A percentile compares a stretch with the other conserved stretches of the same genome.
These are phyloP conservation scores for Eledona agricola DNA, from an alignment of 2,888 invertebrate genomes.

Conservation along the genomic window DNA sequence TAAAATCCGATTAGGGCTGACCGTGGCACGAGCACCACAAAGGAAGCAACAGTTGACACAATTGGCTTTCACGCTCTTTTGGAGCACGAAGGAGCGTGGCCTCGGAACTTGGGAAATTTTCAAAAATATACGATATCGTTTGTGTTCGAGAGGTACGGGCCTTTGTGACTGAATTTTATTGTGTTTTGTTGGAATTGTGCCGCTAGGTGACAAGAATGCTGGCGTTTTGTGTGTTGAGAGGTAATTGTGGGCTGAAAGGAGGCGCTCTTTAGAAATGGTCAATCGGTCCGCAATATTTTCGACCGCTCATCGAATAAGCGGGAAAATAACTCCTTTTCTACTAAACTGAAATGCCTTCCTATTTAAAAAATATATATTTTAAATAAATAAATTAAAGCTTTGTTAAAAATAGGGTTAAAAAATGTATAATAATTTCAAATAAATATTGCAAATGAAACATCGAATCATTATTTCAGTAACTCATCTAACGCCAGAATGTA, in stretches of 20 bases:
- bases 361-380: too few relatives aligned
- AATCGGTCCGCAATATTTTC: too few relatives aligned
- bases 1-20: slow-evolving; percentile 34
- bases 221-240: slow-evolving; percentile 28
- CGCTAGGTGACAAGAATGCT: slow-evolving; percentile 28
- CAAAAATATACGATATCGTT: slow-evolving; percentile 51
- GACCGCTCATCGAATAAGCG: too few relatives aligned
- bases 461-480: too few relatives aligned
- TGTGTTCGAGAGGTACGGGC: slow-evolving; percentile 42
- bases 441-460: too few relatives aligned
- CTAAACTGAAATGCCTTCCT: too few relatives aligned
- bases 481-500: too few relatives aligned
- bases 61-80: slow-evolving; percentile 41
- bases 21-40: slow-evolving; percentile 51
- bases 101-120: slow-evolving; percentile 50
- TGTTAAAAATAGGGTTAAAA: too few relatives aligned
- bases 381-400: too few relatives aligned
- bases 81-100: slow-evolving; percentile 48
- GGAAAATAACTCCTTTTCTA: too few relatives aligned
- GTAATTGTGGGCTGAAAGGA: slow-evolving; percentile 31
- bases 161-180: slow-evolving; percentile 20
- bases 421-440: too few relatives aligned
- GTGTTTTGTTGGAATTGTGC: slow-evolving; percentile 27
- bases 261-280: too few relatives aligned
- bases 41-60: slow-evolving; percentile 44